Base-by-base conservation (phyloP, 2,113 vertebrate genomes). In the Daphoenositta chrysoptera region DNA sequence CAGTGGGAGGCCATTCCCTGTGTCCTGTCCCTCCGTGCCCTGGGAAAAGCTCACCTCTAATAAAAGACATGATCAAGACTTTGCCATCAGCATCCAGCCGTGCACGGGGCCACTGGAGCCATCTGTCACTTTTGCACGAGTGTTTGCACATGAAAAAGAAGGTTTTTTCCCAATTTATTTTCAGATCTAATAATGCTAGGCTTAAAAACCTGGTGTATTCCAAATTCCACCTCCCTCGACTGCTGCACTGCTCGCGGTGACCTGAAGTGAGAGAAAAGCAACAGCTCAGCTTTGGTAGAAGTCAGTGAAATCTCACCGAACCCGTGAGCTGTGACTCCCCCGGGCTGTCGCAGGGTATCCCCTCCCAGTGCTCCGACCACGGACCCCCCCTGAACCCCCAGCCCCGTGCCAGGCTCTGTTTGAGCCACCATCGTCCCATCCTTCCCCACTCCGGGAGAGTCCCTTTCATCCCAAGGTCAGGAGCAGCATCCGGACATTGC, bases 301-400 rank as follows among this genome's bases (percentile, higher is more conserved):
- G 8, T 18, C 45, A 1, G 13, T 15, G 64, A 15, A 15, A 39
- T 8, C 19, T 45, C 40, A 14, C 3, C 48, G 3, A 13, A 33
- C 21, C 14, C 1, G 0, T 2, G 12, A 33, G 28, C 37, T 17
- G 26, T 22, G 26, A 3, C 30, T 45, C 13, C 7, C 21, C 48
- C 1, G 17, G 39, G 69, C 33, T 72, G 24, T 11, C 40, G 8
- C 10, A 4, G 51, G 37, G 31, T 11, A 6, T 17, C n/a, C 21
- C 33, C 42, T 44, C 33, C 57, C 33, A 13, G 0, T 1, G 16
- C 4, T 9, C 13, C 5, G 33, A 35, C 23, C 42, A 8, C 0
- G 24, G 18, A 51, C 42, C 28, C 57, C 13, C 17, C 17, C 39
- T 15, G 30, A 11, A 20, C 23, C 19, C 39, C 16, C 58, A 48